phyloP scores from a whole-genome alignment of 2,888 invertebrate genomes.

The Yponomeuta plumbellus region DNA sequence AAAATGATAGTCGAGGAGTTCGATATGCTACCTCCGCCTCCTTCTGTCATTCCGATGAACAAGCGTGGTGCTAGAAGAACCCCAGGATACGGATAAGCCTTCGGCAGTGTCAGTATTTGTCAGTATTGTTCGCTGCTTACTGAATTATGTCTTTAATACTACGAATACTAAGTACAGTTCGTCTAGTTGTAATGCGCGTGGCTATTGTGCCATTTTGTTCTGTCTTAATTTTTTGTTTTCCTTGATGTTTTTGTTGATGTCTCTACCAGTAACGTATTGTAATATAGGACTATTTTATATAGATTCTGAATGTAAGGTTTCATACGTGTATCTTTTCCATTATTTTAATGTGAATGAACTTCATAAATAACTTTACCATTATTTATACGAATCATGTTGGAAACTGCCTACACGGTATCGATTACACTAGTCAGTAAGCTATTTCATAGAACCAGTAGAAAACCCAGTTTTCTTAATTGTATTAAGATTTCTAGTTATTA shows the following conservation, averaged over 20 bases:
- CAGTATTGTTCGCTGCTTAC: background rate
- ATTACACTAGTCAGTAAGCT: conserved; percentile 62
- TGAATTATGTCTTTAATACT: background rate
- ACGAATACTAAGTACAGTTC: conserved; percentile 1
- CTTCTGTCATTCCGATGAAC: conserved; percentile 37
- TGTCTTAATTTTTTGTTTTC: background rate
- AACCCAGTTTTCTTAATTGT: conserved; percentile 2
- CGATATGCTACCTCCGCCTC: conserved; percentile 54
- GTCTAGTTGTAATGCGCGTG: background rate
- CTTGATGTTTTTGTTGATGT: background rate
- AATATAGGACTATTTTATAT: background rate
- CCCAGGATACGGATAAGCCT: background rate
- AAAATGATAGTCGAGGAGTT: conserved; percentile 76
- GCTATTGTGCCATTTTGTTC: background rate
- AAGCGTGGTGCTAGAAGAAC: conserved; percentile 29
- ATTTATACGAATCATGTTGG: background rate
- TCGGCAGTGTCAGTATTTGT: conserved; percentile 19
- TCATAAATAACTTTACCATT: background rate
- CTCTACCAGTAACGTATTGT: background rate
- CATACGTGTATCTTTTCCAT: background rate
- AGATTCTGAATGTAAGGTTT: background rate
- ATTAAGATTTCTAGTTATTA: background rate
- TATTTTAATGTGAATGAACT: no score
- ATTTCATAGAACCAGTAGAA: conserved; percentile 31
- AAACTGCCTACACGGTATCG: background rate